Conservation (phyloP, 2,888 invertebrate genomes). For the Conus canariensis region DNA sequence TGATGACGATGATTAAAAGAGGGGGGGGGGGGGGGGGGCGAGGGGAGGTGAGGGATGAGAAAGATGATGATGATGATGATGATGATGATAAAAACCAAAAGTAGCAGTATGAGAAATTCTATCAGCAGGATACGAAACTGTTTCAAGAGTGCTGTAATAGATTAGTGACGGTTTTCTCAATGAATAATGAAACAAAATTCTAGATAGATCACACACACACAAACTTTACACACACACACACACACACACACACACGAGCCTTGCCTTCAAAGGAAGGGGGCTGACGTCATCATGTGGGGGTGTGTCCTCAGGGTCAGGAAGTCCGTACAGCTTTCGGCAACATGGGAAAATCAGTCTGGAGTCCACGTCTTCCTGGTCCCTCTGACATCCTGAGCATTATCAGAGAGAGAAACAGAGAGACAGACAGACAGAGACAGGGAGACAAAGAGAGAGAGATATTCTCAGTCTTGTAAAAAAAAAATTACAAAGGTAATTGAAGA, state of each 20-base stretch:
- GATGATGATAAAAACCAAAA: too few species aligned
- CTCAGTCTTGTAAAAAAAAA: too few species aligned
- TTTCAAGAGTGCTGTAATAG: background rate
- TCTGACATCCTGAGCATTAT: background rate
- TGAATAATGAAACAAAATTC: background rate
- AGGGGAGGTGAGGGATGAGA: background rate
- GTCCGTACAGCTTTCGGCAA: slow-evolving; percentile 5
- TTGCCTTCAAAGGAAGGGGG: background rate
- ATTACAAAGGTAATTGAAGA: too few species aligned
- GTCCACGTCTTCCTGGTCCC: background rate
- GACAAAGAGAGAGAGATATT: too few species aligned
- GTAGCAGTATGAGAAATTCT: too few species aligned
- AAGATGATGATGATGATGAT: too few species aligned
- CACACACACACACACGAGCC: background rate
- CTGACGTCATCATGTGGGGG: background rate
- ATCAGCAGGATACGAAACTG: background rate
- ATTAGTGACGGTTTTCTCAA: background rate
- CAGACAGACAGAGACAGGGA: too few species aligned
- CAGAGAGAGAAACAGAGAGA: too few species aligned
- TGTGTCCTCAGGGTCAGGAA: background rate
- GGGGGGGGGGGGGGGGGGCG: background rate
- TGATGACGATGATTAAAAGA: too few species aligned
- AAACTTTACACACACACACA: background rate
- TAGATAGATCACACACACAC: too few species aligned
- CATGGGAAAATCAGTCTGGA: background rate